Conservation (phyloP, 2,888 invertebrate species). For the Bugulina stolonifera region DNA sequence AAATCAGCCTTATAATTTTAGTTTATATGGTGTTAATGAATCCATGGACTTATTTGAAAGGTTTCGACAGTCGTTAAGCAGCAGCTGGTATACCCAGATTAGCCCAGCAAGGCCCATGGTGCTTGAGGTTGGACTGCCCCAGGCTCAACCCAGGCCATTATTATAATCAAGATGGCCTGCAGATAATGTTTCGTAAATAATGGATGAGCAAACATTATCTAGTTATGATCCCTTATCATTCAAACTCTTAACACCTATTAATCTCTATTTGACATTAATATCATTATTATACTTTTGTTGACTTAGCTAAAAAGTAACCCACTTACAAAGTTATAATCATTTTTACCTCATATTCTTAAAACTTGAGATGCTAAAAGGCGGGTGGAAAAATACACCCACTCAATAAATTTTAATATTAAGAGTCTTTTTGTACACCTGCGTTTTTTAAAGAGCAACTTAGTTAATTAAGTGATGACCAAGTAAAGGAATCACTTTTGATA, state of each 20-base stretch:
- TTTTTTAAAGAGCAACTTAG: neutral
- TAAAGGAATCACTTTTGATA: neutral
- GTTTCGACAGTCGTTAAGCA: no score
- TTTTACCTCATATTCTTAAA: no score
- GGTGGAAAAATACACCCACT: no score
- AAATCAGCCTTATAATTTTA: no score
- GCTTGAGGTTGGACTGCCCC: neutral
- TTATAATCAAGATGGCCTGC: conserved; percentile 10
- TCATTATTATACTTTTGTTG: neutral
- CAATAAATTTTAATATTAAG: no score
- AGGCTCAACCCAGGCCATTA: neutral
- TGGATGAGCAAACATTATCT: conserved; percentile 8
- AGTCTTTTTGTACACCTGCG: neutral
- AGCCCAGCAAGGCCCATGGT: neutral
- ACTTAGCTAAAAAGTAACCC: neutral
- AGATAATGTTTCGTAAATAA: conserved; percentile 17
- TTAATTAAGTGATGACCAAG: conserved; percentile 2
- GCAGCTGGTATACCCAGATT: no score
- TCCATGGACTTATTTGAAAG: no score
- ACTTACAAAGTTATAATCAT: neutral
- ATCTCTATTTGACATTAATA: conserved; percentile 2
- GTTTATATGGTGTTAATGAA: no score
- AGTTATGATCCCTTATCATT: conserved; percentile 5
- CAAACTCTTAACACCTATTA: neutral
- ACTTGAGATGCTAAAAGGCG: no score